A percentile compares a stretch with the other conserved stretches of the same genome.
Evolutionary conservation across 2,113 vertebrate species (phyloP).

Genomic region (Oceanodroma tethys): DNA sequence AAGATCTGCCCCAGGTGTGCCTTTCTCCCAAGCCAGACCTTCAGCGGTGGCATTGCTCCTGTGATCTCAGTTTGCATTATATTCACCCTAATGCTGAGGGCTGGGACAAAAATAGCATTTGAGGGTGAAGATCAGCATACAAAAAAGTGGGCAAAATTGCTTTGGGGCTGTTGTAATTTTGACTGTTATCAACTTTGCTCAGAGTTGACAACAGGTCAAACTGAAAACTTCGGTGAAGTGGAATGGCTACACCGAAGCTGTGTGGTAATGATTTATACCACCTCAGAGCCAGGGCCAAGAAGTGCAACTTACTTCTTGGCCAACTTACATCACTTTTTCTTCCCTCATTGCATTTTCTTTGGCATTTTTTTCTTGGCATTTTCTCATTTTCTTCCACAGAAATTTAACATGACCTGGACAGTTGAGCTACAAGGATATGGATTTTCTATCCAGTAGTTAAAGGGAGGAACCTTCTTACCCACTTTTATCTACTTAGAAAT

Average conservation of each 20-base stretch:
- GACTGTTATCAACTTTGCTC: not conserved
- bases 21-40: not conserved
- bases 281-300: not conserved
- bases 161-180: not conserved
- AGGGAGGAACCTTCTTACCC: not conserved
- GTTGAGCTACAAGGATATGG: not conserved
- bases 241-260: not conserved
- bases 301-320: not conserved
- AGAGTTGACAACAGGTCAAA: not conserved
- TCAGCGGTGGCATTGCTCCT: not conserved
- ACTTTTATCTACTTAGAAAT: not conserved
- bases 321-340: constrained; percentile 20
- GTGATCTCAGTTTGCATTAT: not conserved
- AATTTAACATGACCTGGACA: not conserved
- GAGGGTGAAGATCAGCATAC: not conserved
- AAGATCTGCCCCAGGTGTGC: not conserved
- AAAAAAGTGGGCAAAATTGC: not conserved
- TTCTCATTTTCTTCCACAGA: not conserved
- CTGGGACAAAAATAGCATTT: not conserved
- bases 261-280: not conserved
- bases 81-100: not conserved
- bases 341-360: constrained; percentile 2
- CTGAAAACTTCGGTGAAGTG: not conserved
- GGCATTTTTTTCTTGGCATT: constrained; percentile 3
- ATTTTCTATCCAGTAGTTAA: not conserved